phyloP scores from a whole-genome alignment of 1,140 invertebrate genomes.

The Triops longicaudatus region DNA sequence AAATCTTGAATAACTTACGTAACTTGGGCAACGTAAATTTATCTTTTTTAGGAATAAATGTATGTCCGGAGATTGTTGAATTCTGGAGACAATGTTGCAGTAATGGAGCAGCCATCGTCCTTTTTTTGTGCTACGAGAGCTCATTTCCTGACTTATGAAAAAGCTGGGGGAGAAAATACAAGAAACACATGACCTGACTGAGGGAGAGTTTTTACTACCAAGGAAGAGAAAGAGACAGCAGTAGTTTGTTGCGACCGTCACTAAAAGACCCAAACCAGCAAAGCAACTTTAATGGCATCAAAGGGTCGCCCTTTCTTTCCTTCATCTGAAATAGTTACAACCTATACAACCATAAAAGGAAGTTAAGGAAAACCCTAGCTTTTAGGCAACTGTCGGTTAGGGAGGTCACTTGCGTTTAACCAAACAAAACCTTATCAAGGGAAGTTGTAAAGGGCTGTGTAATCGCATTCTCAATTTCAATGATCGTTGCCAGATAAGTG shows the following conservation, averaged over 20 bases:
- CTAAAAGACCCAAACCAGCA: not conserved
- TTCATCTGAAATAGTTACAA: not conserved
- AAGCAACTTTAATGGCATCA: not conserved
- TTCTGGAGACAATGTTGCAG: not conserved
- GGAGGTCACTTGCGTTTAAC: not conserved
- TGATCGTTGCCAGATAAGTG: not conserved
- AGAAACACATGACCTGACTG: not conserved
- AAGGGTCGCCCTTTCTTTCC: not conserved
- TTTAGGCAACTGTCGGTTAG: not conserved
- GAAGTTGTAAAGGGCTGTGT: not conserved
- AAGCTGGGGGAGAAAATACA: not conserved
- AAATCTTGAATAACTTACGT: too few species aligned
- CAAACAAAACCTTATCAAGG: not conserved
- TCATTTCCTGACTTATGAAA: constrained; percentile 13
- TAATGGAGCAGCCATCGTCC: not conserved
- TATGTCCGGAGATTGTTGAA: too few species aligned
- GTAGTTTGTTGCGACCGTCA: not conserved
- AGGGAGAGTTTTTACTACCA: not conserved
- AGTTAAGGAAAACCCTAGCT: not conserved
- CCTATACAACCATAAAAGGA: not conserved
- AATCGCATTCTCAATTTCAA: not conserved
- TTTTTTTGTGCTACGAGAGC: not conserved
- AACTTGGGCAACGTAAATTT: too few species aligned
- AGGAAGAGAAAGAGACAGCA: not conserved
- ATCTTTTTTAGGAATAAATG: too few species aligned